Base-by-base conservation (phyloP, 2,888 invertebrate species). In the Boloria selene region DNA sequence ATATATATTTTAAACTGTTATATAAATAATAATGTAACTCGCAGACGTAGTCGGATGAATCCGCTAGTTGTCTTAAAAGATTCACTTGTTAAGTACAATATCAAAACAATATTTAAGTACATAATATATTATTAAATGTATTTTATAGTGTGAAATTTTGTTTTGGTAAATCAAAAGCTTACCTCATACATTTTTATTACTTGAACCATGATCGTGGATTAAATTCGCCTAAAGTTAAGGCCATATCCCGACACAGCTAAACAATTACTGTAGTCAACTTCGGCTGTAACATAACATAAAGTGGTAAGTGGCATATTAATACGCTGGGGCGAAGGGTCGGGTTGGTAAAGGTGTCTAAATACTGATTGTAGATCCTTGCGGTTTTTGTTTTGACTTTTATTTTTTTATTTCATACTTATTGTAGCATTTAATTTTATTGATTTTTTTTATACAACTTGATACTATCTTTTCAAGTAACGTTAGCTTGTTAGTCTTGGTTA, bases 241-340 rank as follows among this genome's bases (percentile, higher is more conserved):
- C 75, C 74, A 74, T 84, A 81, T 79, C 81, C 79, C 84, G 80
- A 83, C 81, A 77, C 81, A 85, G 78, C 87, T 84, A 87, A 90
- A 90, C 89, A 90, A 89, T 89, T 88, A 89, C 85, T 79, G 80
- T 74, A 79, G 77, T 78, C 78, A 78, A 76, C 74, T 79, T 75
- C 68, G 78, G 76, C 77, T 69, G 76, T 78, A 79, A 80, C 82
- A 85, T 85, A 84, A 84, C 83, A 85, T 85, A 82, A 85, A 81
- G 80, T 80, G 78, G 83, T 88, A 87, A 88, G 88, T 86, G 87
- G 81, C 73, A 75, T 83, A 83, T 85, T 83, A 85, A 77, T 73
- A 77, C 70, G 72, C 65, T 68, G 71, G 63, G 67, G 69, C 71
- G 68, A 67, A 71, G 74, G 72, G 70, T 74, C 68, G 76, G 74